These are phyloP conservation scores for Anastrepha obliqua DNA, from an alignment of 1,140 invertebrate species.

Conservation along the genomic window DNA sequence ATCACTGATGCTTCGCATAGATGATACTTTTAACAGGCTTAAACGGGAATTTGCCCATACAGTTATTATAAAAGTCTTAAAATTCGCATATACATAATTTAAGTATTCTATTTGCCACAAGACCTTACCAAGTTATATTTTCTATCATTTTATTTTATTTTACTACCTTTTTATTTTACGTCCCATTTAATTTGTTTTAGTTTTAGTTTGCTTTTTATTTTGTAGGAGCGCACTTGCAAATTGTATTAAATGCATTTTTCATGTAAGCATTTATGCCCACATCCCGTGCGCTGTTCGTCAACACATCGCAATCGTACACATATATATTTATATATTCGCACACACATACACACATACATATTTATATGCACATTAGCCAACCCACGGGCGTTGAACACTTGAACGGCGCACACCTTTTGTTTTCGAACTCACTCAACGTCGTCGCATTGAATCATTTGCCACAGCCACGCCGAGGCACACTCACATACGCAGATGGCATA, in stretches of 20 bases:
- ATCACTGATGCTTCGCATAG: no score
- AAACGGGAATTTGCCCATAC: no score
- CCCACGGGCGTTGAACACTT: background rate
- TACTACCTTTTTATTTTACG: no score
- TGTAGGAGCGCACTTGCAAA: background rate
- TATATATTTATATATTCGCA: background rate
- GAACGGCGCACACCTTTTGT: background rate
- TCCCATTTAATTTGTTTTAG: no score
- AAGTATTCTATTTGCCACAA: no score
- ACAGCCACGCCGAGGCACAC: background rate
- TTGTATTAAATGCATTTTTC: slow-evolving; percentile 11
- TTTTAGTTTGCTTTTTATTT: no score
- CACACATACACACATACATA: background rate
- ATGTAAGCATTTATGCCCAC: background rate
- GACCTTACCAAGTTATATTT: no score
- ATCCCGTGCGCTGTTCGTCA: background rate
- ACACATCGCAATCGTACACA: background rate
- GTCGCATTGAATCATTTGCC: background rate
- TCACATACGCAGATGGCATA: background rate
- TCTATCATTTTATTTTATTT: no score
- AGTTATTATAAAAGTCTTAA: no score
- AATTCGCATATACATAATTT: no score
- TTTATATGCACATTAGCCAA: no score
- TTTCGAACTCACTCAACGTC: background rate
- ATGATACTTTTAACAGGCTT: no score